A percentile compares a stretch with the other conserved stretches of the same genome.
These are phyloP conservation scores for Tethea ocularis DNA, from an alignment of 2,888 invertebrate genomes.

Conservation along the genomic window DNA sequence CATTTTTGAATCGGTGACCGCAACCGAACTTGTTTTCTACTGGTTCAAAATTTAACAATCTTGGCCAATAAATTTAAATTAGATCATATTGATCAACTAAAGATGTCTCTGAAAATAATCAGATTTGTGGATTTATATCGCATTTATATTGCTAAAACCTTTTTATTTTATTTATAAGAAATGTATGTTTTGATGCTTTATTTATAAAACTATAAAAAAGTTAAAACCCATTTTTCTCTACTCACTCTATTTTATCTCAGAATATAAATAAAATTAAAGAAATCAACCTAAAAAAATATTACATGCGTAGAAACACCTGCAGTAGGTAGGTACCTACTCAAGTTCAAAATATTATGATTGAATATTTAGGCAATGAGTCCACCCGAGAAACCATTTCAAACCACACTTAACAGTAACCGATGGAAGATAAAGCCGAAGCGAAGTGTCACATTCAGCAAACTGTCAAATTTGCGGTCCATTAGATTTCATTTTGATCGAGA, in stretches of 20 bases:
- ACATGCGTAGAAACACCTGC: no score
- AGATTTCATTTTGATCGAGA: constrained; percentile 28
- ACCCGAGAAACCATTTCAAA: constrained; percentile 44
- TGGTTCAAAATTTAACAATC: constrained; percentile 40
- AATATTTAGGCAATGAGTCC: constrained; percentile 17
- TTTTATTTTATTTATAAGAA: no score
- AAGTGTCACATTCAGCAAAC: constrained; percentile 41
- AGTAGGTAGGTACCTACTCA: not conserved
- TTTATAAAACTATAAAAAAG: no score
- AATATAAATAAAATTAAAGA: no score
- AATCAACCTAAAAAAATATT: not conserved
- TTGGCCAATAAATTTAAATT: not conserved
- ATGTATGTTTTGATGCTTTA: no score
- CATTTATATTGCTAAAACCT: no score
- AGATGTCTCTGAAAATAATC: no score
- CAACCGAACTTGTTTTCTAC: constrained; percentile 46
- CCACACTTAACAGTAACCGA: constrained; percentile 24
- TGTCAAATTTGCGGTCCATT: constrained; percentile 43
- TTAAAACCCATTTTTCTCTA: no score
- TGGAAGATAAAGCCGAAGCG: constrained; percentile 43
- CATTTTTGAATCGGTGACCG: constrained; percentile 40
- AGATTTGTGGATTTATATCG: no score
- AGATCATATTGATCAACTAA: no score
- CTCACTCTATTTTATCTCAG: no score
- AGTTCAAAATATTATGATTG: not conserved